Evolutionary conservation across 2,888 invertebrate genomes (phyloP), one percentile per base, ranked within the genome.

Genomic region (Rotaria sp.): DNA sequence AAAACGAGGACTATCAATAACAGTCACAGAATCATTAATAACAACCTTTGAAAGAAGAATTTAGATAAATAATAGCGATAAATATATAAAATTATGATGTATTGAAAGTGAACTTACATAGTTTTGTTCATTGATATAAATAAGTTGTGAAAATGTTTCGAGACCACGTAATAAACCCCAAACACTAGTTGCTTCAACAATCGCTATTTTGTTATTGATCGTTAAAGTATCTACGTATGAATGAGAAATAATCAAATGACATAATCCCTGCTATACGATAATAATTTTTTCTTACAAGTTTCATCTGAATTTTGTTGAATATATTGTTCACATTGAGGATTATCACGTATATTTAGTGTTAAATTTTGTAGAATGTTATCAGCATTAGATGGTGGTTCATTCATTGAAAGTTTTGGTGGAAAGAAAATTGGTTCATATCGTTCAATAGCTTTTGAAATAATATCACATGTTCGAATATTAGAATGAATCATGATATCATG

Each of bases 91-190:
- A n/a, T n/a, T n/a, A 57, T 26, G n/a, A 84, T 35, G 3, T 2
- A n/a, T 26, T 18, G 30, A 50, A 7, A 18, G 13, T 30, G 8
- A 57, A 38, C 11, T 10, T 75, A 86, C 80, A 45, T 80, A n/a
- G 5, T 80, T 80, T 80, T 80, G 45, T 45, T 80, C 80, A n/a
- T 80, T n/a, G 13, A 57, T 80, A 85, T 92, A 92, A 74, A 94
- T 90, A 26, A 95, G 91, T 89, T 96, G 96, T 2, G 94, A 93
- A 90, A 95, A 95, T 0, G 95, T 94, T 91, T 96, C 96, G 88
- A 96, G 91, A 1, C 95, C 96, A 89, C 95, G 92, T 55, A 96
- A 90, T 85, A 94, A 92, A 50, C 95, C 95, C 95, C 96, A 96
- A 88, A 95, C 88, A 57, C 57, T 85, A 26, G 52, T 4, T 7